These are phyloP conservation scores for Labia minor DNA, from an alignment of 2,888 invertebrate genomes.

Conservation along the genomic window DNA sequence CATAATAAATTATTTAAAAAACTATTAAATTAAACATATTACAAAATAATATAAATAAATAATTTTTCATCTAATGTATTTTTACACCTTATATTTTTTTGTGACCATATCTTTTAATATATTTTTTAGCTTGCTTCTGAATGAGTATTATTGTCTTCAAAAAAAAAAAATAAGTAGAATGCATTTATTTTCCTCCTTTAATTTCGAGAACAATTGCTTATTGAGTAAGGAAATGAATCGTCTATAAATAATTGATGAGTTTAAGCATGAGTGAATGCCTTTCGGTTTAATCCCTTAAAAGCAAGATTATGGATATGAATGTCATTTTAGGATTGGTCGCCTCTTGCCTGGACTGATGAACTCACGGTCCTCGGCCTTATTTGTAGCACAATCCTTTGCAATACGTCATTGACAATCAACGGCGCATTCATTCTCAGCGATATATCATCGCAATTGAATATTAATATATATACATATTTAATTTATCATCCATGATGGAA, in stretches of 20 bases:
- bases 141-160: too few relatives aligned
- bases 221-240: neutral
- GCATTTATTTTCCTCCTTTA: too few relatives aligned
- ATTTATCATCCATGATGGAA: neutral
- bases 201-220: neutral
- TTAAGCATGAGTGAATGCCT: neutral
- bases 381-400: neutral
- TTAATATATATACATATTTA: neutral
- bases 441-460: constrained; percentile 1
- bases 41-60: too few relatives aligned
- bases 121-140: too few relatives aligned
- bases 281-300: neutral
- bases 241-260: neutral
- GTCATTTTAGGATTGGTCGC: neutral
- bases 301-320: neutral
- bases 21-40: too few relatives aligned
- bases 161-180: too few relatives aligned
- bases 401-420: constrained; percentile 8
- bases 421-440: neutral
- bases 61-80: too few relatives aligned
- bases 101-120: too few relatives aligned
- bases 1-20: too few relatives aligned
- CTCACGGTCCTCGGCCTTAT: constrained; percentile 4
- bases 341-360: neutral
- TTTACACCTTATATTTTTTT: too few relatives aligned